A percentile compares a stretch with the other conserved stretches of the same genome.
Conservation (phyloP, 2,888 invertebrate genomes). For the Agrenia bidenticulata region DNA sequence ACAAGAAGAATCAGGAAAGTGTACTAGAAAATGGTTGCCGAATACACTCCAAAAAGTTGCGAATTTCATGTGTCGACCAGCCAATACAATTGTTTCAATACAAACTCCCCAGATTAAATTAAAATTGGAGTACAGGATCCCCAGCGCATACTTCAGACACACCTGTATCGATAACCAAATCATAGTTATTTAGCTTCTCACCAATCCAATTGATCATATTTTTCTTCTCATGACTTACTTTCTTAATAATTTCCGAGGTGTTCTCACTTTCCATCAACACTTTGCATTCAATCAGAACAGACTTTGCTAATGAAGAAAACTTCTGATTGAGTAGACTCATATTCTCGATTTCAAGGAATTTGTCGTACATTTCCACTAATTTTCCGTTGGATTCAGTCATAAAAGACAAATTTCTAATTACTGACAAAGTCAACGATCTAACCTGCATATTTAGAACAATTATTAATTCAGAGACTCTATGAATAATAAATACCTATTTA, state of each 20-base stretch:
- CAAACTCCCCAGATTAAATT: slow-evolving; percentile 40
- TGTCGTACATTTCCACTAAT: slow-evolving; percentile 36
- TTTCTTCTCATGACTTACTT: slow-evolving; percentile 19
- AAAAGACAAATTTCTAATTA: slow-evolving; percentile 17
- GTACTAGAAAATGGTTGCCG: slow-evolving; percentile 32
- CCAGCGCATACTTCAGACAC: slow-evolving; percentile 39
- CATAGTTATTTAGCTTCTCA: not conserved
- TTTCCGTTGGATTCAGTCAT: slow-evolving; percentile 12
- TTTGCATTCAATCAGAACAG: slow-evolving; percentile 38
- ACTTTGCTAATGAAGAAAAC: slow-evolving; percentile 39
- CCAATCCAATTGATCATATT: not conserved
- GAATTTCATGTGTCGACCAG: slow-evolving; percentile 38
- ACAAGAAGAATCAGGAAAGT: slow-evolving; percentile 9
- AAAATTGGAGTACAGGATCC: slow-evolving; percentile 43
- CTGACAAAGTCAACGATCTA: slow-evolving; percentile 31
- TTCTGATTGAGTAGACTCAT: slow-evolving; percentile 35
- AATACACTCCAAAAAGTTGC: slow-evolving; percentile 33
- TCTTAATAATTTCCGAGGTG: slow-evolving; percentile 21
- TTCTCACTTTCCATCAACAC: slow-evolving; percentile 40
- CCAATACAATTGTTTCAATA: slow-evolving; percentile 33
- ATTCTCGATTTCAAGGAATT: slow-evolving; percentile 40
- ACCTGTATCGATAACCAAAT: slow-evolving; percentile 25
- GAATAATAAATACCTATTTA: not conserved
- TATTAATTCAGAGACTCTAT: not conserved
- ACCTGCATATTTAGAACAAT: slow-evolving; percentile 27